Evolutionary conservation across 2,113 vertebrate genomes (phyloP), one percentile per base, ranked within the genome.

Genomic region (Geothlypis trichas): DNA sequence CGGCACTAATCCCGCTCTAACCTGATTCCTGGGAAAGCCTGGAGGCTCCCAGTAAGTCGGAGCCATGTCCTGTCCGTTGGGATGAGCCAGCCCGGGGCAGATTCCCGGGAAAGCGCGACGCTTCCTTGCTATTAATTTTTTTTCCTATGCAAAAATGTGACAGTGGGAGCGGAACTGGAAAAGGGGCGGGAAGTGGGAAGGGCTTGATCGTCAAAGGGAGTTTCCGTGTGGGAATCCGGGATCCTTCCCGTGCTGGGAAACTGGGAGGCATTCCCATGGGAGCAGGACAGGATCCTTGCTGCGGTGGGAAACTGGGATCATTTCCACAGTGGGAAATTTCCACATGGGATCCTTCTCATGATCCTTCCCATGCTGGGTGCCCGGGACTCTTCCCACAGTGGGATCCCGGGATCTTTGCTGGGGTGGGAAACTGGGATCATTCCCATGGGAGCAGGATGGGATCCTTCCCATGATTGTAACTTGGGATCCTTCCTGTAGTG

Each of bases 101-200:
- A 66, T 54, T 87, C 87, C 87, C 41, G 20, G 57, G 83, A 65
- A 75, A 90, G 66, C n/a, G 44, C 27, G 15, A 21, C 8, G 83
- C 84, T 90, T 87, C 54, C 33, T 89, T 47, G 87, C 95, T 91
- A 16, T 90, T 90, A 26, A 51, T 72, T 47, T 47, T 33, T 82
- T 55, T 69, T 84, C 95, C 96, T 97, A 89, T 90, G 94, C 95
- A 95, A 95, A 91, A 89, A 30, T 15, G 90, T 42, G 59, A 90
- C 61, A 9, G 89, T 2, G 9, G 77, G 65, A 23, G 35, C 39
- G 2, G 57, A 46, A 62, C 55, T 47, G 91, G 76, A 62, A 61
- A 2, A 27, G 47, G 57, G n/a, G 67, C 1, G 22, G 75, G 74
- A 83, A 77, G 63, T 1, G 27, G 75, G 74, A 83, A 83, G 84